A percentile compares a stretch with the other conserved stretches of the same genome.
Conservation (phyloP, 2,888 invertebrate genomes). For the Stomorhina lunata region DNA sequence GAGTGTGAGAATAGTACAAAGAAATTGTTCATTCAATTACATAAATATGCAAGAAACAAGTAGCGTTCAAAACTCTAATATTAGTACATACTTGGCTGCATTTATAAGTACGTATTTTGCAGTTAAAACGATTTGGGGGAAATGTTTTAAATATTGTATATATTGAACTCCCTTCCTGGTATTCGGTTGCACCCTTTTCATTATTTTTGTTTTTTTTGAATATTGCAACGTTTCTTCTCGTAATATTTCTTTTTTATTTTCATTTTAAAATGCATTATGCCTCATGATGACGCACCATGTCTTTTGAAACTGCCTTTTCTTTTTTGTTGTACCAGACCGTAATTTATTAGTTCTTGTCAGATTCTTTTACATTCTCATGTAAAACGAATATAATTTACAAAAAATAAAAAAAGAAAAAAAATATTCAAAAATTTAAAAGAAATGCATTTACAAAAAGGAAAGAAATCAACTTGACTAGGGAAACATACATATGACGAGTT, state of each 20-base stretch:
- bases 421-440: constrained; percentile 33
- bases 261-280: constrained; percentile 33
- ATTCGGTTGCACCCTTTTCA: constrained; percentile 33
- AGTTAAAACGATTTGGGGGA: constrained; percentile 39
- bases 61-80: neutral
- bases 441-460: constrained; percentile 12
- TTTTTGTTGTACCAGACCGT: constrained; percentile 34
- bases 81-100: neutral
- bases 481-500: constrained; percentile 10
- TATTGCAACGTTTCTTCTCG: constrained; percentile 18
- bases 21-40: constrained; percentile 25
- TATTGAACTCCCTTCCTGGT: constrained; percentile 36
- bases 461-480: neutral
- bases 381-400: constrained; percentile 26
- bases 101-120: neutral
- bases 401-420: neutral
- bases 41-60: too few species aligned
- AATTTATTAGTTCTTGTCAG: constrained; percentile 64
- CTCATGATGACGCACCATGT: constrained; percentile 53
- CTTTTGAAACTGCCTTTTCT: constrained; percentile 43
- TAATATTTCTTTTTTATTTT: constrained; percentile 12
- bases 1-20: constrained; percentile 7
- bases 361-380: constrained; percentile 46
- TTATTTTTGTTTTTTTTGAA: neutral
- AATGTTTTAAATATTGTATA: neutral